Conservation (phyloP, 2,888 invertebrate genomes). For the Shargacucullia verbasci region DNA sequence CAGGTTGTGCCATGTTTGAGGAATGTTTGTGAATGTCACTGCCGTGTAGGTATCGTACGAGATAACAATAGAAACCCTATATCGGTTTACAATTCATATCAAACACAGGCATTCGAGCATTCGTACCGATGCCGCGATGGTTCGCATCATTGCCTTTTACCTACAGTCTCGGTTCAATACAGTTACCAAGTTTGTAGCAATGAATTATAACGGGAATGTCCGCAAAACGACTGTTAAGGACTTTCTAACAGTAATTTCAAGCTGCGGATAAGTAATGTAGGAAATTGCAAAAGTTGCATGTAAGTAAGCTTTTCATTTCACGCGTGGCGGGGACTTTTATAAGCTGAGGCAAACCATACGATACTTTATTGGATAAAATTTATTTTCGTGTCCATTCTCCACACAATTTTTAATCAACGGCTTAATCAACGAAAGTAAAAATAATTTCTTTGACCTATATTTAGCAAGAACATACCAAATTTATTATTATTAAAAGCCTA, state of each 20-base stretch:
- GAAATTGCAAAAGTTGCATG: constrained; percentile 35
- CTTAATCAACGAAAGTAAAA: too few relatives aligned
- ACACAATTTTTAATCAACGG: too few relatives aligned
- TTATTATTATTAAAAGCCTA: too few relatives aligned
- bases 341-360: constrained; percentile 9
- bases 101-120: constrained; percentile 26
- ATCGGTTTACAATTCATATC: constrained; percentile 14
- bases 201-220: constrained; percentile 5
- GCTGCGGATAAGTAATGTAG: constrained; percentile 12
- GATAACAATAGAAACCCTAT: constrained; percentile 28
- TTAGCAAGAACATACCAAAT: too few relatives aligned
- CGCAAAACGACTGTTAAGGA: constrained; percentile 11
- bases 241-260: constrained; percentile 12
- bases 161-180: constrained; percentile 7
- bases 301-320: constrained; percentile 28
- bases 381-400: too few relatives aligned
- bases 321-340: constrained; percentile 23
- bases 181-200: constrained; percentile 3
- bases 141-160: constrained; percentile 9
- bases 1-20: constrained; percentile 24
- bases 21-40: too few relatives aligned
- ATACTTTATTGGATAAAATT: not conserved
- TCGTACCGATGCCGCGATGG: not conserved
- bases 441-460: too few relatives aligned
- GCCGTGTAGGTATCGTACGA: constrained; percentile 19